Base-by-base conservation (phyloP, 2,797 vertebrate genomes). In the Sardinella longiceps region DNA sequence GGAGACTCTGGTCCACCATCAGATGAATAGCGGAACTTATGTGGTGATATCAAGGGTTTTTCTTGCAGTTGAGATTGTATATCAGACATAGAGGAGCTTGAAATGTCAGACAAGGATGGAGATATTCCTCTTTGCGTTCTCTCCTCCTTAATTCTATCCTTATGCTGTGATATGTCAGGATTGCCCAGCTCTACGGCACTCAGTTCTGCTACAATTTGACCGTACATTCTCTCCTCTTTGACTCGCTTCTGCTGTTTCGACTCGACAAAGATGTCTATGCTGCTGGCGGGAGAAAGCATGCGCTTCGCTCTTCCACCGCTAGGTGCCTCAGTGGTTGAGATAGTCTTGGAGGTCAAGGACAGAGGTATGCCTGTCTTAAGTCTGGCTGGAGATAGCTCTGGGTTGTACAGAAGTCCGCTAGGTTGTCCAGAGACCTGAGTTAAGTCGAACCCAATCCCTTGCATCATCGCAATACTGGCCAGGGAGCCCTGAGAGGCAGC, bases 161-260 rank as follows among this genome's bases (percentile, higher is more conserved):
- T 97, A 89, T 95, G 95, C 86, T 97, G 97, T 46, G 96, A 96
- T 87, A 96, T 92, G 88, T 96, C 93, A 25, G 97, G 97, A 91
- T 96, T 98, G 83, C 96, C 98, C 60, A 99, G 92, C 93, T 99
- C 98, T 83, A 99, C 98, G 1, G 98, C 98, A 70, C 98, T 97
- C 82, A 99, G 92, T 86, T 99, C 98, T 93, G 99, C 97, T 6
- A 99, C 98, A 53, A 99, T 99, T 91, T 99, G 97, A 11, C 98
- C 98, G 37, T 98, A 99, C 97, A 99, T 99, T 89, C 96, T 97
- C 90, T 99, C 98, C 90, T 99, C 98, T 88, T 99, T 99, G 86
- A 99, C 97, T 74, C 98, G 96, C 89, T 99, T 99, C 90, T 99
- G 98, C 91, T 99, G 98, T 91, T 98, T 99, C 4, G 97, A 97